Conservation (phyloP, 2,888 invertebrate genomes). For the Buathra laborator region DNA sequence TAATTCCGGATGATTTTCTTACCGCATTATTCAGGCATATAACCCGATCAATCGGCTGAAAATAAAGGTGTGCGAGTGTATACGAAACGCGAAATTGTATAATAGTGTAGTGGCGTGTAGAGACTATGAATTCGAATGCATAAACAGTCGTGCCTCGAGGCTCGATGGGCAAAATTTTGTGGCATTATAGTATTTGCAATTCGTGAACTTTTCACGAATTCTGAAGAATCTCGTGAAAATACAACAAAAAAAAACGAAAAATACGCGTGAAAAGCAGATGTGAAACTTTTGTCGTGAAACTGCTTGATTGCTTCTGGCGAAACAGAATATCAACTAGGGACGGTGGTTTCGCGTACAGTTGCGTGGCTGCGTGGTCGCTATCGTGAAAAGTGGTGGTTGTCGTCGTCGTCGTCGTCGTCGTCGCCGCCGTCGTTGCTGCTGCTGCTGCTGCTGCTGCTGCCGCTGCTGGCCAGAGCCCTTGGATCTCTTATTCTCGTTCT, state of each 20-base stretch:
- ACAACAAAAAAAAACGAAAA: constrained; percentile 3
- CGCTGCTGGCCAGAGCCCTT: constrained; percentile 24
- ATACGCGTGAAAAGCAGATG: constrained; percentile 8
- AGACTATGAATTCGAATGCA: constrained; percentile 6
- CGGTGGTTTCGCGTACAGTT: constrained; percentile 54
- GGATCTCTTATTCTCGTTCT: constrained; percentile 38
- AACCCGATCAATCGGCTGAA: background rate
- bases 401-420: constrained; percentile 50
- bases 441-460: constrained; percentile 39
- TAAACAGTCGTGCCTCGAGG: background rate
- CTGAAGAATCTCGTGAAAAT: background rate
- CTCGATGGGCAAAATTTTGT: constrained; percentile 2
- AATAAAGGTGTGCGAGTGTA: background rate
- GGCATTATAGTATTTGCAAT: background rate
- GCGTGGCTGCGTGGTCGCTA: constrained; percentile 52
- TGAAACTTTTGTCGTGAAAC: background rate
- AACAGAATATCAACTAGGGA: constrained; percentile 46
- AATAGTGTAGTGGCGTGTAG: background rate
- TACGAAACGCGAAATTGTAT: background rate
- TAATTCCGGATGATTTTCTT: background rate
- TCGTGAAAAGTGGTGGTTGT: constrained; percentile 56
- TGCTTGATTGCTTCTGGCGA: constrained; percentile 12
- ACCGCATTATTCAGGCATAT: background rate
- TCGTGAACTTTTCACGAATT: background rate
- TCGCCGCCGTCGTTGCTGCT: constrained; percentile 39